Base-by-base conservation (phyloP, 2,888 invertebrate genomes). In the Myathropa florea region DNA sequence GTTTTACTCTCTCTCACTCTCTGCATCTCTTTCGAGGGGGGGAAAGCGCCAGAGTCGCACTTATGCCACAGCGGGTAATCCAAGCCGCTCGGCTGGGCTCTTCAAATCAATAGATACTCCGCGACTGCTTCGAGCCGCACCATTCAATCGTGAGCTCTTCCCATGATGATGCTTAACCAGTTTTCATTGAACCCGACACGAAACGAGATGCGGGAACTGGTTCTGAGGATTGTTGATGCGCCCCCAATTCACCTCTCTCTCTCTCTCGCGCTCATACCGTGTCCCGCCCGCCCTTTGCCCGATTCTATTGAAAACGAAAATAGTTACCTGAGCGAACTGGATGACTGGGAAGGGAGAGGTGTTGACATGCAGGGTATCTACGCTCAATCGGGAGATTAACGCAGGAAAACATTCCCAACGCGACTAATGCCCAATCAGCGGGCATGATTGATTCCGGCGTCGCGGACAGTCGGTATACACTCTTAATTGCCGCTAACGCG, bases 281-380 rank as follows among this genome's bases (percentile, higher is more conserved):
- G n/a, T 39, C 12, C 12, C n/a, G 39, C 18, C 7, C 39, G 39
- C 46, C 46, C 46, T 46, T 46, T 18, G 46, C 6, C 18, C 46
- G 46, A 18, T 7, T 82, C 72, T 65, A 86, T 75, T 75, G 78
- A 86, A 86, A 86, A 70, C 71, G 86, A 86, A 86, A 86, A 46
- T 46, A 18, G 46, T 14, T 73, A 59, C 75, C 65, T 68, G 60
- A 60, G 14, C 33, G 53, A 75, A 79, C 65, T 39, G 78, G 65
- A 46, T 6, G 39, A 14, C 30, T 12, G 21, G 26, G 67, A 46
- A 46, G 71, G 72, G 55, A 57, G 73, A 85, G 57, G 73, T 46
- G 46, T 46, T 46, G 46, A 83, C 70, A 75, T 75, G 36, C 46
- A 75, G 18, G 18, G 46, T n/a, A 18, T 18, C 46, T 46, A 7